Evolutionary conservation across 1,140 invertebrate species (phyloP).

Genomic region (Saccostrea echinata): DNA sequence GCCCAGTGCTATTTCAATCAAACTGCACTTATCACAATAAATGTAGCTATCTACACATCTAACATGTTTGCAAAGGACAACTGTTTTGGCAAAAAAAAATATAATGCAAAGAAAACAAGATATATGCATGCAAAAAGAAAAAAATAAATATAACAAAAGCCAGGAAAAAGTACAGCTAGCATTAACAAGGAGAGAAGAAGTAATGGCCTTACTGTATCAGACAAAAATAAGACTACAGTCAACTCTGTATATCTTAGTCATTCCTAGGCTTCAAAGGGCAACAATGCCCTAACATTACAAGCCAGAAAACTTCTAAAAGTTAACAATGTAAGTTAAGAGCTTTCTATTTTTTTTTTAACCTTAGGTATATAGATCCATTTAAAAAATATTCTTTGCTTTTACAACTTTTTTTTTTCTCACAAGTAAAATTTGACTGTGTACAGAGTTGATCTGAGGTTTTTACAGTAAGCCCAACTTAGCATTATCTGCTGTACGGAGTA

Average conservation of each 20-base stretch:
- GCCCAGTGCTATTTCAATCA: neutral
- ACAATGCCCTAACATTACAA: neutral
- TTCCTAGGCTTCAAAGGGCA: neutral
- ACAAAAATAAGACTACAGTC: neutral
- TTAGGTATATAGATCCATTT: neutral
- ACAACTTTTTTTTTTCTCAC: neutral
- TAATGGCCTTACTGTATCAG: neutral
- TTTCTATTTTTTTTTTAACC: neutral
- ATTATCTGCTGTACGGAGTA: neutral
- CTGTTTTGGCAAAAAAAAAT: neutral
- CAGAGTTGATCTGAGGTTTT: neutral
- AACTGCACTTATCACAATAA: neutral
- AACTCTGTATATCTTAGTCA: neutral
- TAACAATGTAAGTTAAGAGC: neutral
- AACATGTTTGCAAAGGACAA: neutral
- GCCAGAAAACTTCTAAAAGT: neutral
- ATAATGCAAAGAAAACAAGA: neutral
- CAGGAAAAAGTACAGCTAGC: slow-evolving; percentile 19
- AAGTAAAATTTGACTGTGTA: neutral
- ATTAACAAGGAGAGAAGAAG: neutral
- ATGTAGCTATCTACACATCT: neutral
- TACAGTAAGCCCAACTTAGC: neutral
- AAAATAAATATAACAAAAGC: slow-evolving; percentile 14
- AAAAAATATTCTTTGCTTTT: too few species aligned
- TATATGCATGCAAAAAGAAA: neutral